Conservation (phyloP, 1,140 invertebrate species). For the Saccostrea echinata region DNA sequence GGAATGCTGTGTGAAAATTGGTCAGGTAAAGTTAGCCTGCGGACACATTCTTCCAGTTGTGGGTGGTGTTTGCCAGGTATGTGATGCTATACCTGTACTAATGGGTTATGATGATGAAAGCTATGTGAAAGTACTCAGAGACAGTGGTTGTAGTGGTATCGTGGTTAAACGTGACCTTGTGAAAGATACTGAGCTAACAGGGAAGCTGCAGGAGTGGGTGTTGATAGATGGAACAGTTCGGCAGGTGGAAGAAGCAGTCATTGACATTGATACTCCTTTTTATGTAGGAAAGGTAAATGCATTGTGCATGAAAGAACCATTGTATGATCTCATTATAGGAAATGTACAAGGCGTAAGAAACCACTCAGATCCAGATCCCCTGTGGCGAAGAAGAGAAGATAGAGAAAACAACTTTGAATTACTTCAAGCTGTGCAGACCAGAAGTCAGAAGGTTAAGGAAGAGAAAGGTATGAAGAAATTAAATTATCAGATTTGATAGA, state of each 20-base stretch:
- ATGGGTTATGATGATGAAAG: too few relatives aligned
- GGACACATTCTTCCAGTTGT: too few relatives aligned
- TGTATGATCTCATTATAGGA: conserved; percentile 13
- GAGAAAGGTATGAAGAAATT: neutral
- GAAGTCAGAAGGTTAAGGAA: neutral
- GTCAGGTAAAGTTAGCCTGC: too few relatives aligned
- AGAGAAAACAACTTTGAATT: neutral
- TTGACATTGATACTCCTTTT: neutral
- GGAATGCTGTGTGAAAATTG: too few relatives aligned
- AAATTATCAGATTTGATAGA: neutral
- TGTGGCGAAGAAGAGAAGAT: neutral
- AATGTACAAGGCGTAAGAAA: neutral
- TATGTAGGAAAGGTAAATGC: neutral
- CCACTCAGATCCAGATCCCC: neutral
- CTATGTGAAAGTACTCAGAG: too few relatives aligned
- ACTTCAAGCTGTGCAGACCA: conserved; percentile 3
- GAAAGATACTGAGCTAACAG: too few relatives aligned
- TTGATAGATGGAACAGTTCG: too few relatives aligned
- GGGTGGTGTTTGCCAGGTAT: too few relatives aligned
- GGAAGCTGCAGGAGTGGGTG: too few relatives aligned
- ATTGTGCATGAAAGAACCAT: neutral
- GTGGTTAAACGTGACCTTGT: too few relatives aligned
- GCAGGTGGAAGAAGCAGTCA: neutral
- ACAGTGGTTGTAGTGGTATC: too few relatives aligned
- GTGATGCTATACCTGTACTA: too few relatives aligned